Evolutionary conservation across 2,797 vertebrate genomes (phyloP).

Genomic region (Rhinella marina): DNA sequence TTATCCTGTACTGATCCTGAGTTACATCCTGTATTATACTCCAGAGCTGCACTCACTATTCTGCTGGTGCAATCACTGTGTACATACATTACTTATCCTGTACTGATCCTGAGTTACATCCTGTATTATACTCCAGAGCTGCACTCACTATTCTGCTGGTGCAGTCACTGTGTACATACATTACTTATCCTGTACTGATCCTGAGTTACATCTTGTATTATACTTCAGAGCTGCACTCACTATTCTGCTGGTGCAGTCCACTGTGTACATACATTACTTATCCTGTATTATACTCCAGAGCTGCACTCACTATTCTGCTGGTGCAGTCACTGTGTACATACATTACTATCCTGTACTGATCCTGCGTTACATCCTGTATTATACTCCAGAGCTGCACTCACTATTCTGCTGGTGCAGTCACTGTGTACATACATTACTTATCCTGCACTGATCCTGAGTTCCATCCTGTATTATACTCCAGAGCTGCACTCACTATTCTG

Average conservation of each 20-base stretch:
- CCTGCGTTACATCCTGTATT: no score
- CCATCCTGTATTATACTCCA: no score
- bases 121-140: neutral
- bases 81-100: neutral
- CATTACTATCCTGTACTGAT: no score
- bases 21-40: neutral
- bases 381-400: no score
- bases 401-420: no score
- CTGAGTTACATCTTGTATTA: no score
- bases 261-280: conserved; percentile 2
- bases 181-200: neutral
- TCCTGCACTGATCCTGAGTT: no score
- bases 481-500: no score
- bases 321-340: no score
- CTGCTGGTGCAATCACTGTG: neutral
- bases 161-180: neutral
- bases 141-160: conserved; percentile 4
- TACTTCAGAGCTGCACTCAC: neutral
- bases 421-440: no score
- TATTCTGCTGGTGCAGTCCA: neutral
- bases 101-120: no score
- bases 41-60: neutral
- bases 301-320: neutral
- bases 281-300: conserved; percentile 5
- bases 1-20: neutral